Evolutionary conservation across 2,888 invertebrate genomes (phyloP), one percentile per base, ranked within the genome.

Genomic region (Drosophila flavopinicola): DNA sequence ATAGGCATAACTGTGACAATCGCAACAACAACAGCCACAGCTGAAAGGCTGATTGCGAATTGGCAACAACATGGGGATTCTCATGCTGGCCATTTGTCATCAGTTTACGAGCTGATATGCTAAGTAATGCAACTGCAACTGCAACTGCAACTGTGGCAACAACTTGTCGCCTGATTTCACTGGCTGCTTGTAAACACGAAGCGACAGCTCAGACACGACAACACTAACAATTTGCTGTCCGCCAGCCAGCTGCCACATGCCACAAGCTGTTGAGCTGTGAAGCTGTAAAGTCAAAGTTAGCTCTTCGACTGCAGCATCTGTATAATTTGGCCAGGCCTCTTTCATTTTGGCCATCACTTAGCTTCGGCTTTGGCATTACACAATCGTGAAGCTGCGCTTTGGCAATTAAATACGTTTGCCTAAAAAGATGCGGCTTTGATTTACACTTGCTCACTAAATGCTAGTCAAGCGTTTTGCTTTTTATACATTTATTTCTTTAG

Each of bases 161-260:
- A 66, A 63, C 23, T 65, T 66, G 68, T 45, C 32, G 27, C 20
- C 35, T 17, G 79, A 69, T 76, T 80, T 77, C 80, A 56, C 77
- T 63, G 38, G 41, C 48, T 39, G 44, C 10, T 49, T 27, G 49
- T 30, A 65, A 47, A 29, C 30, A 48, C 25, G 20, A 23, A 48
- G 42, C 32, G 13, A 52, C 44, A 63, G 15, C 13, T 15, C 33
- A 35, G 49, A 17, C 38, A 38, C 38, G 17, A 20, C 30, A 30
- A 10, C 23, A 29, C 51, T 38, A 49, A 48, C 67, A 54, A 66
- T 37, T 39, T 47, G 65, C 48, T 54, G 66, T 48, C 57, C 35
- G 38, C 53, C 53, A 45, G 54, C 57, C 79, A 78, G 82, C 76
- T 76, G 79, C 79, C 83, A 65, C 80, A 59, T 83, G 83, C 80